Conservation (phyloP, 2,113 vertebrate genomes). For the Tursiops truncatus region DNA sequence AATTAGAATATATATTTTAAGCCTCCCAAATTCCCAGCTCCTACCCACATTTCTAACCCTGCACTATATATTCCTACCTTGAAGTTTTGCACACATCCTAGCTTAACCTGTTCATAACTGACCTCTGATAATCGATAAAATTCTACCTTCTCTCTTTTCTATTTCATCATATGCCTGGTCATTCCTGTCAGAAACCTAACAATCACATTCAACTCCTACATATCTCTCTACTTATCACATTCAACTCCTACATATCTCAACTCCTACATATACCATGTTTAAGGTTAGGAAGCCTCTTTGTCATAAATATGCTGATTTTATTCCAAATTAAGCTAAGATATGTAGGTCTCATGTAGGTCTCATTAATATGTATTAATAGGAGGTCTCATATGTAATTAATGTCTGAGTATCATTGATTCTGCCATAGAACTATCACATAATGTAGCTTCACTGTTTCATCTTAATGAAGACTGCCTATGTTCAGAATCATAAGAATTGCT, state of each 20-base stretch:
- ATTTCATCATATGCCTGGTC: not conserved
- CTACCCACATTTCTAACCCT: not conserved
- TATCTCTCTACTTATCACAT: not conserved
- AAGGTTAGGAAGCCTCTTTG: too few relatives aligned
- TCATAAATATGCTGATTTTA: too few relatives aligned
- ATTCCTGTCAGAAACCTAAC: not conserved
- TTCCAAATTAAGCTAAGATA: too few relatives aligned
- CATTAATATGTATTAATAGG: too few relatives aligned
- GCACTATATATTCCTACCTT: not conserved
- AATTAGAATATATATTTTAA: not conserved
- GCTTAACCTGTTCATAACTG: not conserved
- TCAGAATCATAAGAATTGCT: not conserved
- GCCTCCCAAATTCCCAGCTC: not conserved
- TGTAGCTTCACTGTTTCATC: not conserved
- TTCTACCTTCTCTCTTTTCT: not conserved
- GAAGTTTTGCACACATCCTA: not conserved
- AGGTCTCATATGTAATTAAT: not conserved
- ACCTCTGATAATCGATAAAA: not conserved
- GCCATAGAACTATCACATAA: not conserved
- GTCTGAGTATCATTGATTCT: not conserved
- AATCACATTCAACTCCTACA: not conserved
- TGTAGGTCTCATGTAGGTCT: too few relatives aligned
- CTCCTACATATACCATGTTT: too few relatives aligned
- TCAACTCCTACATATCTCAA: too few relatives aligned
- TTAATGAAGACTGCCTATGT: not conserved